Base-by-base conservation (phyloP, 1,140 invertebrate species). In the Euwallacea fornicatus region DNA sequence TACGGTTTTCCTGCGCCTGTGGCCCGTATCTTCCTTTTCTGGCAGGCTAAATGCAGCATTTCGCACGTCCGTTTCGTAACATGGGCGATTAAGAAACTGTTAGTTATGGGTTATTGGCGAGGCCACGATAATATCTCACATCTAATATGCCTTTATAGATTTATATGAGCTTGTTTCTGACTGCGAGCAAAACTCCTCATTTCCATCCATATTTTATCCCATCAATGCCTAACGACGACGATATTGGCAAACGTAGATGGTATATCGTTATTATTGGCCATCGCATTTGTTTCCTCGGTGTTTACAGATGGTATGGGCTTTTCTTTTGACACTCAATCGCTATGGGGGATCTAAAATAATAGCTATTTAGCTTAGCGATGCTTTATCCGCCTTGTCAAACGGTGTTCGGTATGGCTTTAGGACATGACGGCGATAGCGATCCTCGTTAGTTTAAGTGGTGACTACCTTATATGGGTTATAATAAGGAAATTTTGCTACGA, bases 241-340 rank as follows among this genome's bases (percentile, higher is more conserved):
- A 33, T 33, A 33, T 33, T 11, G 0, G 46, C 13, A 50, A 50
- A 13, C 46, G 46, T 11, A 50, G 46, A 50, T 50, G 55, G 9
- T 61, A 61, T 61, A 61, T 61, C 15, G 59, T 41, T 61, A 61
- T 43, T 61, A 61, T 43, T 42, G 59, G 42, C 10, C 41, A 15
- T 21, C 21, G 59, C 42, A 61, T 61, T 61, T 61, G 59, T 61
- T 61, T 61, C 59, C 59, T 61, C 10, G 21, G 59, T 61, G 59
- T 61, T 61, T 61, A 61, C 59, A 42, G 59, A 61, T 42, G 41
- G 15, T 10, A 61, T 11, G 41, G 7, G 42, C 10, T 33, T 61
- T 61, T 61, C 16, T 21, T 61, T 61, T 21, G 21, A 61, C 59
- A 61, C 59, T 21, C 59, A 42, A 61, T 21, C 16, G 59, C 59